phyloP scores from a whole-genome alignment of 2,888 invertebrate species.

The Gortyna flavago region DNA sequence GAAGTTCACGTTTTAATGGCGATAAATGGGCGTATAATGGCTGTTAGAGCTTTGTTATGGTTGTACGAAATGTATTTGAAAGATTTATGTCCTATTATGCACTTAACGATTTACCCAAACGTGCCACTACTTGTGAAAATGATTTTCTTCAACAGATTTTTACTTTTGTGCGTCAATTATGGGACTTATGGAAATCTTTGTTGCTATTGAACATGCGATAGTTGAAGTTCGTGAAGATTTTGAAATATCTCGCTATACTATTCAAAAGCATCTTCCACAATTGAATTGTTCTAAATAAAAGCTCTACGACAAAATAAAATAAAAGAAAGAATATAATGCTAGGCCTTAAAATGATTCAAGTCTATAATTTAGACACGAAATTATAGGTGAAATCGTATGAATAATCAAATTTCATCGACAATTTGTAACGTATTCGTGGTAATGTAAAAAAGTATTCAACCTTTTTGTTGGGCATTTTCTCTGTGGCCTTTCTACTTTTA shows the following conservation, averaged over 20 bases:
- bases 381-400: conserved; percentile 81
- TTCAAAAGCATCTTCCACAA: conserved; percentile 11
- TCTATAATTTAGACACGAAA: conserved; percentile 78
- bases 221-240: neutral
- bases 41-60: conserved; percentile 26
- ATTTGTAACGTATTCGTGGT: conserved; percentile 79
- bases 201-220: neutral
- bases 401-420: conserved; percentile 73
- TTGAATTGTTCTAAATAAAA: conserved; percentile 33
- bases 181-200: neutral
- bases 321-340: conserved; percentile 49
- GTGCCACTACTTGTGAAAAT: conserved; percentile 7
- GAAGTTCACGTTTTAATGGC: conserved; percentile 56
- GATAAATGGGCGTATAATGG: conserved; percentile 37
- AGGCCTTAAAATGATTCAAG: conserved; percentile 70
- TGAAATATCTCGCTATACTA: neutral
- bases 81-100: conserved; percentile 36
- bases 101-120: conserved; percentile 26
- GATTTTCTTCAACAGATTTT: neutral
- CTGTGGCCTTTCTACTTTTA: conserved; percentile 80
- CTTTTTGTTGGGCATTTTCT: conserved; percentile 77
- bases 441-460: conserved; percentile 73
- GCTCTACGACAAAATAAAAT: conserved; percentile 39
- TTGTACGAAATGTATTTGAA: conserved; percentile 31
- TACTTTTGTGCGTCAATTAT: neutral